Evolutionary conservation across 2,113 vertebrate genomes (phyloP).

Genomic region (Microcebus ravelobensis): DNA sequence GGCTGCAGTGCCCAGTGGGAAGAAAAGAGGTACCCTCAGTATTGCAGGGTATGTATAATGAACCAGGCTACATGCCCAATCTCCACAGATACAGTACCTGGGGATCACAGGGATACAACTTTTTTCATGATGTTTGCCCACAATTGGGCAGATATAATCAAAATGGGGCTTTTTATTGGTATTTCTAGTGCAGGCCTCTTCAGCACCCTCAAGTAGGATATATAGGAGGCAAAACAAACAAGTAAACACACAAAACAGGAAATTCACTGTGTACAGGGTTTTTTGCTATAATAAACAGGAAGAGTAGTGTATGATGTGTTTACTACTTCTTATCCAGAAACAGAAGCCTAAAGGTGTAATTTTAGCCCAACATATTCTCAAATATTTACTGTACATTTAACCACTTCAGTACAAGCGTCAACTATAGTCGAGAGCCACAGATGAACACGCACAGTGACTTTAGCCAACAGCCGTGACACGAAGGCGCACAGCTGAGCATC

Average conservation of each 20-base stretch:
- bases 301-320: not conserved
- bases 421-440: no score
- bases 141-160: not conserved
- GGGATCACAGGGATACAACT: not conserved
- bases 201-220: not conserved
- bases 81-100: not conserved
- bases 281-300: not conserved
- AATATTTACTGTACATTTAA: conserved; percentile 12
- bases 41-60: not conserved
- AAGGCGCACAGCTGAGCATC: no score
- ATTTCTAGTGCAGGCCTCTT: not conserved
- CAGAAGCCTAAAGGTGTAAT: not conserved
- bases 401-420: no score
- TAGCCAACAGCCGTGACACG: no score
- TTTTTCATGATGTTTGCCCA: not conserved
- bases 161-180: not conserved
- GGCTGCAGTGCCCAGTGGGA: not conserved
- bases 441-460: no score
- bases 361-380: conserved; percentile 26
- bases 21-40: not conserved
- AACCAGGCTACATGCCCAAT: not conserved
- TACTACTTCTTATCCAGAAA: conserved; percentile 2
- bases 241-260: not conserved
- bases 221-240: not conserved
- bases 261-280: not conserved